Conservation (phyloP, 2,888 invertebrate species). For the Biston stratarius region DNA sequence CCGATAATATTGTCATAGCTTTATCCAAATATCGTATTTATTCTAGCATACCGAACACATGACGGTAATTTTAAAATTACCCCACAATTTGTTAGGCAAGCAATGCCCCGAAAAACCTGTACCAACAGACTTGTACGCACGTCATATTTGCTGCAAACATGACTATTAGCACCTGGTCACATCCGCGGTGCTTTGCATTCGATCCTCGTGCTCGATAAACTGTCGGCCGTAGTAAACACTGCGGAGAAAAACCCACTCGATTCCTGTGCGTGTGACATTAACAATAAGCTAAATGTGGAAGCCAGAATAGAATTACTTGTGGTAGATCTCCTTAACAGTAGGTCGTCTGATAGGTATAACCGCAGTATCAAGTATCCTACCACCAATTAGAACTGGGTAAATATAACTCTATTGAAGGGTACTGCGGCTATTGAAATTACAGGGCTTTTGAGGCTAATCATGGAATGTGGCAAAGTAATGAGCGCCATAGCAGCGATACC, state of each 20-base stretch:
- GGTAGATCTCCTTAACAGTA: background rate
- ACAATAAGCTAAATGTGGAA: conserved; percentile 17
- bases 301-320: background rate
- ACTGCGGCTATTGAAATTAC: too few relatives aligned
- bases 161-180: conserved; percentile 54
- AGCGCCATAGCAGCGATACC: too few relatives aligned
- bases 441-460: too few relatives aligned
- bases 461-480: too few relatives aligned
- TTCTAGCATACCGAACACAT: conserved; percentile 22
- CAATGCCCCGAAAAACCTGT: conserved; percentile 45
- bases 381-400: too few relatives aligned
- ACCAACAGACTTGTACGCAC: conserved; percentile 25
- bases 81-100: conserved; percentile 31
- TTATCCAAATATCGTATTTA: conserved; percentile 12
- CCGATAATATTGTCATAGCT: background rate
- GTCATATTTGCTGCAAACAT: conserved; percentile 47
- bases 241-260: conserved; percentile 67
- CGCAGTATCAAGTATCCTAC: too few relatives aligned
- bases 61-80: conserved; percentile 30
- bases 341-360: too few relatives aligned
- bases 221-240: conserved; percentile 51
- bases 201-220: conserved; percentile 46
- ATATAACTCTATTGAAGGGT: too few relatives aligned
- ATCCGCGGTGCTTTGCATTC: conserved; percentile 48
- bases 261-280: conserved; percentile 49